A percentile compares a stretch with the other conserved stretches of the same genome.
Conservation (phyloP, 2,888 invertebrate species). For the Oscheius sp. region DNA sequence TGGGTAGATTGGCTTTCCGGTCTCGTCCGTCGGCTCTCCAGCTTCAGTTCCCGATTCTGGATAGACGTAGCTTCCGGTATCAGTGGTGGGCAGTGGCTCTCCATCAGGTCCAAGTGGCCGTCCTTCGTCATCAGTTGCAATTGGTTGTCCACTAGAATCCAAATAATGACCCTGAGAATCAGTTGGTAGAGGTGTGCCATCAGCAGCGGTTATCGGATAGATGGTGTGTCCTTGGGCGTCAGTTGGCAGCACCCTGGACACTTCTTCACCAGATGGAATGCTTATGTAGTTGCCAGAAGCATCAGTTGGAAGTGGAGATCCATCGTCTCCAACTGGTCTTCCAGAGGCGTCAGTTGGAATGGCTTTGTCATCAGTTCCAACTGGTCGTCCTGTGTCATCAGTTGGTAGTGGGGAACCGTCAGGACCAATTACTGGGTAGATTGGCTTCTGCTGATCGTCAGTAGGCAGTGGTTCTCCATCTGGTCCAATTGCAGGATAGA, state of each 20-base stretch:
- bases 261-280: slow-evolving; percentile 42
- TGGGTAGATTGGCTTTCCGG: slow-evolving; percentile 36
- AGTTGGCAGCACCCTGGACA: slow-evolving; percentile 39
- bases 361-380: slow-evolving; percentile 33
- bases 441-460: slow-evolving; percentile 33
- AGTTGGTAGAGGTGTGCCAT: slow-evolving; percentile 45
- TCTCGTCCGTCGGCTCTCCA: slow-evolving; percentile 44
- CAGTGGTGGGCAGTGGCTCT: slow-evolving; percentile 52
- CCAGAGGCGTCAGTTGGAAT: slow-evolving; percentile 38
- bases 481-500: slow-evolving; percentile 61
- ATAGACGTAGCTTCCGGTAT: slow-evolving; percentile 65
- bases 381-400: too few species aligned
- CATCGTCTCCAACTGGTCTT: slow-evolving; percentile 36
- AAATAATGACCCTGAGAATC: slow-evolving; percentile 27
- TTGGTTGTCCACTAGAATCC: slow-evolving; percentile 54
- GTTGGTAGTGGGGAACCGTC: slow-evolving; percentile 45
- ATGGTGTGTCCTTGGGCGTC: slow-evolving; percentile 50
- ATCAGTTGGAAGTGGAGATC: slow-evolving; percentile 41
- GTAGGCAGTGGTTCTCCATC: slow-evolving; percentile 57
- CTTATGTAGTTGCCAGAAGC: slow-evolving; percentile 30
- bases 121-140: slow-evolving; percentile 54
- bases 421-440: slow-evolving; percentile 43
- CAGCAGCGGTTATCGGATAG: slow-evolving; percentile 38
- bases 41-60: slow-evolving; percentile 32
- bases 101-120: slow-evolving; percentile 59